These are phyloP conservation scores for Protaetia brevitarsis DNA, from an alignment of 1,140 invertebrate genomes.

Conservation along the genomic window DNA sequence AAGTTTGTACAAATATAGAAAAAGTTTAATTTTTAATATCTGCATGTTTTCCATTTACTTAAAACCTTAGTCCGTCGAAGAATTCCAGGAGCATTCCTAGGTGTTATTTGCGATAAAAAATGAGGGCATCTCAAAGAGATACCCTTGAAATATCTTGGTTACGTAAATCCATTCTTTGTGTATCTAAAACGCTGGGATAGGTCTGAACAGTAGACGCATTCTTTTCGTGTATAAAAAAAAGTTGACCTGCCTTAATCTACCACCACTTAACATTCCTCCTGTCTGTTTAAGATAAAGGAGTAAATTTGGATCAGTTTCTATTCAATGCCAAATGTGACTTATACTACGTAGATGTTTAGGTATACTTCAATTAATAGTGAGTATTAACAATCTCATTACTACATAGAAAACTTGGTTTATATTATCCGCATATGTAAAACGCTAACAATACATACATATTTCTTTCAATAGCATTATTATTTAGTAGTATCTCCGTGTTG, in stretches of 20 bases:
- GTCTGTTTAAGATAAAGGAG: not conserved
- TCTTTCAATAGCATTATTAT: too few species aligned
- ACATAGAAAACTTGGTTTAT: not conserved
- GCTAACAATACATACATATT: too few species aligned
- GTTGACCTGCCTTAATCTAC: slow-evolving; percentile 1
- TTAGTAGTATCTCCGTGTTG: not conserved
- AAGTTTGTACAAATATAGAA: not conserved
- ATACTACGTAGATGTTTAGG: not conserved
- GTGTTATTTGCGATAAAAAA: not conserved
- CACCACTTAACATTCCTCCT: not conserved
- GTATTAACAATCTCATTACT: not conserved
- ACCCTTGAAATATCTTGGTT: not conserved
- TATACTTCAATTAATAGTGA: not conserved
- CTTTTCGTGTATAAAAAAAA: slow-evolving; percentile 6
- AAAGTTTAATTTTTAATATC: not conserved
- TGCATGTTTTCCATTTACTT: not conserved
- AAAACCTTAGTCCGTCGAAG: not conserved
- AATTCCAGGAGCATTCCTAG: not conserved
- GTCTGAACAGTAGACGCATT: not conserved
- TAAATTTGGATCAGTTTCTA: not conserved
- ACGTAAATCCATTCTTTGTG: not conserved
- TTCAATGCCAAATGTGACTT: not conserved
- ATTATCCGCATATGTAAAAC: too few species aligned
- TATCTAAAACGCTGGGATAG: not conserved
- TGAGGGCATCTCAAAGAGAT: not conserved